phyloP scores from a whole-genome alignment of 2,113 vertebrate genomes.

The Ciconia stormi region DNA sequence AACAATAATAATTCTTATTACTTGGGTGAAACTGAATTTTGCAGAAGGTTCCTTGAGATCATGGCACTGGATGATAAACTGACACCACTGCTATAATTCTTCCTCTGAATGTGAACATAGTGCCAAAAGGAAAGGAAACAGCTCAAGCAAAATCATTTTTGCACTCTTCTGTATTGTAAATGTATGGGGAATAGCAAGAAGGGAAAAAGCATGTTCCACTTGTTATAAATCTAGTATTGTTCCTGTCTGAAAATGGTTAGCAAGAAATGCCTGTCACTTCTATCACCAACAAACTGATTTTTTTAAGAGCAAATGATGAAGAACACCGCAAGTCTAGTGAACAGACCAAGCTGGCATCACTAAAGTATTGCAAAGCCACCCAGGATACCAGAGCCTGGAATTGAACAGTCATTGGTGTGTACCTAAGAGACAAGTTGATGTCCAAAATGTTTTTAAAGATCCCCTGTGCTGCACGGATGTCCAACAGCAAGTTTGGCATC shows the following conservation, averaged over 20 bases:
- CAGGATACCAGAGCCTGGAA: constrained; percentile 32
- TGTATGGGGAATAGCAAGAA: neutral
- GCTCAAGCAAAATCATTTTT: constrained; percentile 10
- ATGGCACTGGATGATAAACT: neutral
- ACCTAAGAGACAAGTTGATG: constrained; percentile 57
- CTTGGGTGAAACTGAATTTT: neutral
- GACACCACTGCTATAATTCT: neutral
- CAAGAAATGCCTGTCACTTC: constrained; percentile 12
- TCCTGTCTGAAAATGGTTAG: constrained; percentile 12
- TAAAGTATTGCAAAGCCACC: constrained; percentile 32
- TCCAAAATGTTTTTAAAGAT: constrained; percentile 63
- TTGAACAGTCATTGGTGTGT: constrained; percentile 30
- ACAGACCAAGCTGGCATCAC: neutral
- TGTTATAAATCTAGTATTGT: neutral
- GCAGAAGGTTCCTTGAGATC: neutral
- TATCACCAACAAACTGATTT: neutral
- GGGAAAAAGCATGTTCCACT: neutral
- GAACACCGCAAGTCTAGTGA: neutral
- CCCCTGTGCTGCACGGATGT: constrained; percentile 50
- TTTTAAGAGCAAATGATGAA: constrained; percentile 37
- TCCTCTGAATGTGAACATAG: neutral
- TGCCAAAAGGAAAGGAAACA: constrained; percentile 33
- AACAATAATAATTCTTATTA: neutral
- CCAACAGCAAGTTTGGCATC: constrained; percentile 72
- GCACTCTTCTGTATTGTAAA: constrained; percentile 8